These are phyloP conservation scores for Therioaphis trifolii DNA, from an alignment of 2,888 invertebrate genomes.

Conservation along the genomic window DNA sequence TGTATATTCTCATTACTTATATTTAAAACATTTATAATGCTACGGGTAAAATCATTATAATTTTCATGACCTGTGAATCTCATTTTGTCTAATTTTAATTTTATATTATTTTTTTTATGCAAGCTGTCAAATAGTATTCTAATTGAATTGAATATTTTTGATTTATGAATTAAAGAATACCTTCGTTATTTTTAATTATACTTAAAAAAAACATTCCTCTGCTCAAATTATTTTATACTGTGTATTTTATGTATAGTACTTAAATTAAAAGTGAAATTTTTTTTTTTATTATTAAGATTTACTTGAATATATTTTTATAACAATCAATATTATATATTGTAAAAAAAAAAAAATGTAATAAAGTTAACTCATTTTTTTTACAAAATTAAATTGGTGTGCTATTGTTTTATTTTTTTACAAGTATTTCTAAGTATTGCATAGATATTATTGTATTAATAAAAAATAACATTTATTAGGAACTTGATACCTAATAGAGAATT, in stretches of 20 bases:
- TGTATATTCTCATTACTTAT: not conserved
- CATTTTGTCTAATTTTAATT: constrained; percentile 33
- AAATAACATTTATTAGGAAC: constrained; percentile 4
- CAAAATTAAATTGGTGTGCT: constrained; percentile 8
- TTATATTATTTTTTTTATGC: constrained; percentile 8
- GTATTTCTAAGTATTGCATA: not conserved
- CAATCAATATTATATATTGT: not conserved
- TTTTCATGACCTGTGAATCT: constrained; percentile 42
- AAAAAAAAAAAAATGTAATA: constrained; percentile 1
- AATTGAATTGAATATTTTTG: not conserved
- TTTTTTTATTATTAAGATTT: not conserved
- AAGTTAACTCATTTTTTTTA: not conserved
- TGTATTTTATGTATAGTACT: constrained; percentile 36
- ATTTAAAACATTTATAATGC: constrained; percentile 10
- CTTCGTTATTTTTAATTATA: constrained; percentile 27
- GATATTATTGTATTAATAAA: constrained; percentile 1
- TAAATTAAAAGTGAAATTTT: not conserved
- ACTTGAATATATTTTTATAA: constrained; percentile 29
- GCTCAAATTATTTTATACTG: constrained; percentile 40
- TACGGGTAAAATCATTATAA: constrained; percentile 40
- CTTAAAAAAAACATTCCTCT: constrained; percentile 39
- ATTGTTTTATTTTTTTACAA: not conserved
- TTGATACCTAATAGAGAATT: not conserved
- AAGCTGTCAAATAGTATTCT: not conserved
- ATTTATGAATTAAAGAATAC: not conserved